phyloP scores from a whole-genome alignment of 2,113 vertebrate species.

The Nasalis larvatus region DNA sequence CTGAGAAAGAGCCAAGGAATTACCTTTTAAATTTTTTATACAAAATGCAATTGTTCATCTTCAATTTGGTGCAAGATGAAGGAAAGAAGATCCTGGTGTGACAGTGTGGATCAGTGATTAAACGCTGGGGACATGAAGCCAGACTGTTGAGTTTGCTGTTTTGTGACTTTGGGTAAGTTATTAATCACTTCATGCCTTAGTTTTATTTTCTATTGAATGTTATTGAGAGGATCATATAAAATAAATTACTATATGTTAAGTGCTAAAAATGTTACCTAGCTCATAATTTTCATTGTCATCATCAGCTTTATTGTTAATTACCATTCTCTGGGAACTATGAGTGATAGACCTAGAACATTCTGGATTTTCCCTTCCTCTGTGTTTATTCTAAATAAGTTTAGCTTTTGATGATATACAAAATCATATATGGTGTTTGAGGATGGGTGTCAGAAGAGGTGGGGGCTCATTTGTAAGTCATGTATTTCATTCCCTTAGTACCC shows the following conservation, averaged over 20 bases:
- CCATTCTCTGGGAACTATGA: not conserved
- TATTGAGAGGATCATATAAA: not conserved
- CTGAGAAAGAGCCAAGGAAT: not conserved
- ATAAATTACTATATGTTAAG: not conserved
- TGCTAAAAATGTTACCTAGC: not conserved
- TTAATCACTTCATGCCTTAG: not conserved
- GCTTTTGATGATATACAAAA: not conserved
- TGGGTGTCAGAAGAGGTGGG: not conserved
- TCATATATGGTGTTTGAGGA: not conserved
- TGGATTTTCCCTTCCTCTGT: not conserved
- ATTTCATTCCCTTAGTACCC: not conserved
- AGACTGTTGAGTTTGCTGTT: not conserved
- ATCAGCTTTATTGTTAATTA: not conserved
- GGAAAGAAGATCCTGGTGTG: not conserved
- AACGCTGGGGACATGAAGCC: not conserved
- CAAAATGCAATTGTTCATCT: not conserved
- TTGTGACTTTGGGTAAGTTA: not conserved
- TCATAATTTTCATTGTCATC: not conserved
- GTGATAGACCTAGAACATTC: not conserved
- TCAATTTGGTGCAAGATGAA: not conserved
- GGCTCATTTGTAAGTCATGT: not conserved
- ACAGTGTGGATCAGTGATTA: not conserved
- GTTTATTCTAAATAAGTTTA: not conserved
- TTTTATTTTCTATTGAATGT: not conserved
- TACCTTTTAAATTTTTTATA: not conserved